Evolutionary conservation across 2,113 vertebrate species (phyloP).

Genomic region (Holacanthus passer): DNA sequence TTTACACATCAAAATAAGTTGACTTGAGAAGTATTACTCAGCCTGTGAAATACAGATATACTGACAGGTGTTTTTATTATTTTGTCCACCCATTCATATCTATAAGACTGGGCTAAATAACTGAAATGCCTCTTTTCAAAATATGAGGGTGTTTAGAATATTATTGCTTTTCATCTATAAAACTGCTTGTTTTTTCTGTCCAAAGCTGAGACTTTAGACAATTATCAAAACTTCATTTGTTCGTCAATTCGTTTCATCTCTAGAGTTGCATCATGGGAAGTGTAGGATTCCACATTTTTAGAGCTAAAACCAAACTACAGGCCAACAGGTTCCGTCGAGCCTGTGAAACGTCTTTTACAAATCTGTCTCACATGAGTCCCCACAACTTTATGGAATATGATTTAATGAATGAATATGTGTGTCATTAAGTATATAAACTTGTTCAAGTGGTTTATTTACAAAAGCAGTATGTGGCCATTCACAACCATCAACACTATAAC

Average conservation of each 20-base stretch:
- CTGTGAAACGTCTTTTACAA: background rate
- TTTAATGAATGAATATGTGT: background rate
- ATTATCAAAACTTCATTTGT: no score
- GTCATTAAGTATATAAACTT: background rate
- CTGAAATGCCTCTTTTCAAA: background rate
- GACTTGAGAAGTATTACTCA: background rate
- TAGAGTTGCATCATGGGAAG: background rate
- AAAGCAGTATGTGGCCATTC: slow-evolving; percentile 39
- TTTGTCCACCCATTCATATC: background rate
- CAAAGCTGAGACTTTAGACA: background rate
- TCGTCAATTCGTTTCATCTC: background rate
- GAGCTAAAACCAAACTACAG: background rate
- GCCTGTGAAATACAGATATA: background rate
- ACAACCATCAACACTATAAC: slow-evolving; percentile 60
- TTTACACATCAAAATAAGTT: background rate
- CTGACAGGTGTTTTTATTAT: background rate
- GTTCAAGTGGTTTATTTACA: slow-evolving; percentile 83
- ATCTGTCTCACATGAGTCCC: background rate
- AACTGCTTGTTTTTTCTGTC: background rate
- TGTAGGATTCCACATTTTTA: background rate
- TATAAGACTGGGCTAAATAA: background rate
- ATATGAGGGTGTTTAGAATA: background rate
- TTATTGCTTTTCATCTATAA: no score
- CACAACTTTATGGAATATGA: background rate
- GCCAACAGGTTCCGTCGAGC: background rate